Evolutionary conservation across 1,140 invertebrate genomes (phyloP), one percentile per base, ranked within the genome.

Genomic region (Papilio xuthus): DNA sequence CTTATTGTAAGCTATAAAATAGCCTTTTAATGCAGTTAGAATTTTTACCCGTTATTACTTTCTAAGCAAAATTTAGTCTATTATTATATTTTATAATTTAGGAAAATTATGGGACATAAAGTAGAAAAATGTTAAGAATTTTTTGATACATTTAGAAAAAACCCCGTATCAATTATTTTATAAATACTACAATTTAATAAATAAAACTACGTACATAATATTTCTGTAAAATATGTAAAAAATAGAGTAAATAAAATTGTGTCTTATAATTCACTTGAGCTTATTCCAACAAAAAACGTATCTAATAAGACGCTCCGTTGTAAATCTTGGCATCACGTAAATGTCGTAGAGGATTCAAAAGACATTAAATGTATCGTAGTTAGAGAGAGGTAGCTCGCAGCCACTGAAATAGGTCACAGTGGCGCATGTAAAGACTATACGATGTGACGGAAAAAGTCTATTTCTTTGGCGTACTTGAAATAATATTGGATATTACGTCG

Each of bases 341-440:
- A 72, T 42, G 70, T 42, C 42, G 70, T 44, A 72, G 47, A 44
- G 37, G 70, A 44, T 72, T 44, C 37, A 47, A 72, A 72, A 72
- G 70, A 23, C 70, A 72, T 72, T 42, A 72, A 72, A 72, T 47
- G 70, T 72, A 72, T 72, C 70, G 70, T 72, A 72, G 70, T 72
- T 72, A 72, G 70, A 4, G 42, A 12, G 41, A 42, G 70, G 70
- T 72, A n/a, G 32, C 63, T 69, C 63, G 28, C 13, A 42, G 69
- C 10, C 23, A 47, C 41, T 72, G 41, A 72, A 72, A 47, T 72
- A 72, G 70, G 70, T 72, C 70, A 72, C 70, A 42, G 41, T 72
- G 2, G n/a, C 70, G 41, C 41, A 72, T 72, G 20, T 44, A 72
- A 47, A 44, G 42, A 13, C 20, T 42, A 44, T 41, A 72, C 37